Conservation (phyloP, 2,113 vertebrate species). For the Micromys minutus region DNA sequence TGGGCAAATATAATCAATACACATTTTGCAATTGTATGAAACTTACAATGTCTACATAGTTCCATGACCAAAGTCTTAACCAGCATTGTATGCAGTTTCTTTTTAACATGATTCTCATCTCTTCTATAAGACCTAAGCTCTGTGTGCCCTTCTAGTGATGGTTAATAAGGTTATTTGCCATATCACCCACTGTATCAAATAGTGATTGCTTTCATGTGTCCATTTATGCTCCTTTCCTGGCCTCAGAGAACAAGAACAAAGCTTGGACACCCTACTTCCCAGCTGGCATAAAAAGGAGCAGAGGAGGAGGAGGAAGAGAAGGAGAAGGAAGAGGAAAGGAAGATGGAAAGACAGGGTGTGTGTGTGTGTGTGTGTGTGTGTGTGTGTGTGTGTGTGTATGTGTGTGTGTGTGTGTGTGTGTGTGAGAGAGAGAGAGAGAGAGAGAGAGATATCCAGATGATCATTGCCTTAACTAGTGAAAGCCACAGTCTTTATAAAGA, state of each 20-base stretch:
- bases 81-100: neutral
- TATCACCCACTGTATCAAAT: neutral
- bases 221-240: constrained; percentile 59
- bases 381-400: no score
- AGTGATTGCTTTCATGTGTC: constrained; percentile 4
- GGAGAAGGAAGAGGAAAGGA: neutral
- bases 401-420: no score
- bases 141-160: neutral
- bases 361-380: no score
- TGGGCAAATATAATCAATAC: neutral
- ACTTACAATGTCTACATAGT: neutral
- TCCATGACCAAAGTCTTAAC: neutral
- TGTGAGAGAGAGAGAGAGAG: no score
- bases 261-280: neutral
- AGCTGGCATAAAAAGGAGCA: neutral
- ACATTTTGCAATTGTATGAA: neutral
- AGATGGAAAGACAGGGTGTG: no score
- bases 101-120: constrained; percentile 6
- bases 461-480: neutral
- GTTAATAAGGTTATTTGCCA: constrained; percentile 48
- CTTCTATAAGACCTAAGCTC: neutral
- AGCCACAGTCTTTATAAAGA: constrained; percentile 21
- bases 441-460: no score
- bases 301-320: neutral
- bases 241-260: neutral